Conservation (phyloP, 2,113 vertebrate genomes). For the Bos indicus region DNA sequence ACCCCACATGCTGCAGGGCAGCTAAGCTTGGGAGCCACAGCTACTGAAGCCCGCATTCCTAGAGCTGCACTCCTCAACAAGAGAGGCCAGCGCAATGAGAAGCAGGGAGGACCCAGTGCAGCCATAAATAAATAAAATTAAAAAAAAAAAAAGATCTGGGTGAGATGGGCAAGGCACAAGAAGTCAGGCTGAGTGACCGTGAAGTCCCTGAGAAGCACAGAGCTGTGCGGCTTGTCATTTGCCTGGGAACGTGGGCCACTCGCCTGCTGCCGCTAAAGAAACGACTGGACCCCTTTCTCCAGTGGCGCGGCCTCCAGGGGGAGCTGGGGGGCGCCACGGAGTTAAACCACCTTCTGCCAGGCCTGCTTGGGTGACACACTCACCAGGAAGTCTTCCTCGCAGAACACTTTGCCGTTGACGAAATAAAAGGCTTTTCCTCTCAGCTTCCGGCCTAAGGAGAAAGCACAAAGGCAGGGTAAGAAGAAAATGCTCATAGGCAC, state of each 20-base stretch:
- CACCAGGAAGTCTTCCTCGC: constrained; percentile 98
- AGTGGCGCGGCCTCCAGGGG: rapidly evolving
- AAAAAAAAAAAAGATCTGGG: neutral
- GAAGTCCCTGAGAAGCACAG: neutral
- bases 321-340: rapidly evolving
- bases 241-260: neutral
- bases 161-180: neutral
- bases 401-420: constrained; percentile 89
- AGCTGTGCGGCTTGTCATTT: neutral
- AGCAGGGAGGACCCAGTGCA: neutral
- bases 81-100: neutral
- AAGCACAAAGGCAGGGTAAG: neutral
- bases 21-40: neutral
- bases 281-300: neutral
- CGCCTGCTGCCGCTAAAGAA: rapidly evolving
- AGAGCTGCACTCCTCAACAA: neutral
- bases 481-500: neutral
- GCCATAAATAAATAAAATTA: neutral
- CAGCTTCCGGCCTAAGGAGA: constrained; percentile 85
- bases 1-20: neutral
- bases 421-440: constrained; percentile 91
- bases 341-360: neutral
- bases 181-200: neutral
- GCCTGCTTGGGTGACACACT: constrained; percentile 59
- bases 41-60: neutral